Evolutionary conservation across 2,113 vertebrate genomes (phyloP).

Genomic region (Nettapus auritus): DNA sequence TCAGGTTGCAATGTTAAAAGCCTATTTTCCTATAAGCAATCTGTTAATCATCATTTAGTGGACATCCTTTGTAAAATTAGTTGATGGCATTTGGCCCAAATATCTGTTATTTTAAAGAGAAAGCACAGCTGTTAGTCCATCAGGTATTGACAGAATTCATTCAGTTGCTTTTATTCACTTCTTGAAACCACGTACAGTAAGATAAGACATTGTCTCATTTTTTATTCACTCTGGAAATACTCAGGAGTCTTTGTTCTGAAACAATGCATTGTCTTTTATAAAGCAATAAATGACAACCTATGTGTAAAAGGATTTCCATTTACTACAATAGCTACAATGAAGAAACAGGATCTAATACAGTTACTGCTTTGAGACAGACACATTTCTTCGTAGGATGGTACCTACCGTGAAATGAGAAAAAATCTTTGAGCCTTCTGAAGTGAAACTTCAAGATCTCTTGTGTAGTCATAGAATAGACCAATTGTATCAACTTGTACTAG

Average conservation of each 20-base stretch:
- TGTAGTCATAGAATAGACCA: background rate
- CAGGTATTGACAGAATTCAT: conserved; percentile 48
- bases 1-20: conserved; percentile 23
- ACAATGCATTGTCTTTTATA: conserved; percentile 27
- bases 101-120: conserved; percentile 61
- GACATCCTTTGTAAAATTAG: conserved; percentile 69
- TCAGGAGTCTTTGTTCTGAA: conserved; percentile 49
- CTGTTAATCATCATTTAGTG: conserved; percentile 67
- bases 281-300: conserved; percentile 30
- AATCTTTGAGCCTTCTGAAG: background rate
- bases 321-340: background rate
- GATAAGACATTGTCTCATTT: conserved; percentile 57
- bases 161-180: conserved; percentile 68
- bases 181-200: conserved; percentile 46
- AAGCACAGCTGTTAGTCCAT: conserved; percentile 59
- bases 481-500: background rate
- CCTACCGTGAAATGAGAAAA: background rate
- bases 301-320: background rate
- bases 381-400: background rate
- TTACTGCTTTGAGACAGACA: background rate
- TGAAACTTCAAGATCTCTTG: background rate
- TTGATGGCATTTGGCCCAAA: conserved; percentile 60
- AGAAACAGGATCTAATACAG: background rate
- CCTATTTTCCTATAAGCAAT: conserved; percentile 38
- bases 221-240: conserved; percentile 30